Base-by-base conservation (phyloP, 92 coral and sea anemone species). In the Anthopleura xanthogrammica region DNA sequence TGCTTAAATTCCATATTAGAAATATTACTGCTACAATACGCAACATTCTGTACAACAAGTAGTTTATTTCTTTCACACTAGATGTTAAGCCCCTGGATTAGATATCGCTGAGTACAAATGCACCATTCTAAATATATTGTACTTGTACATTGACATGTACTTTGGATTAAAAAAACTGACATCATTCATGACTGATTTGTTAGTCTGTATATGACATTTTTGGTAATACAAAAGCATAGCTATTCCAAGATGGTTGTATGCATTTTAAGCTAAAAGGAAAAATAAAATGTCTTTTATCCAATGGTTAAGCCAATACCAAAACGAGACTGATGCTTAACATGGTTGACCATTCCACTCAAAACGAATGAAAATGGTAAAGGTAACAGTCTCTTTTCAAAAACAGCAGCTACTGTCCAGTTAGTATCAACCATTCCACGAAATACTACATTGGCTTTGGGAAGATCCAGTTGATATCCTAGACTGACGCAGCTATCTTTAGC, bases 391-490 rank as follows among this genome's bases (percentile, higher is more conserved):
- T 96, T 96, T 89, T 96, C 99, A 92, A 96, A 80, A 75, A 96
- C 91, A 14, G 97, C 98, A 1, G 95, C 98, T 83, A 96, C 98
- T 77, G 98, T 95, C 99, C 99, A 96, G 60, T 96, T 96, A 55
- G 95, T 94, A 86, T 96, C 99, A 78, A 96, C 84, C 99, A 94
- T 96, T 77, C 99, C 99, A 52, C 98, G 94, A 90, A 92, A 96
- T 70, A 88, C 88, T 65, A 96, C 84, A 90, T 94, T 96, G 39
- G 99, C 95, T 88, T 96, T 96, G 16, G 99, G 98, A n/a, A 96
- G 93, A 57, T 94, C 95, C 77, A 96, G 85, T 78, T 92, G 98
- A 72, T 96, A 96, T 65, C 99, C 99, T 39, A 95, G 83, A 86
- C 99, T 96, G 23, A 96, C 99, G 62, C 91, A 90, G 89, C 98